Percentiles rank a stretch among this genome's conserved stretches.
These are phyloP conservation scores for Acleris holmiana DNA, from an alignment of 2,888 invertebrate species.

Conservation along the genomic window DNA sequence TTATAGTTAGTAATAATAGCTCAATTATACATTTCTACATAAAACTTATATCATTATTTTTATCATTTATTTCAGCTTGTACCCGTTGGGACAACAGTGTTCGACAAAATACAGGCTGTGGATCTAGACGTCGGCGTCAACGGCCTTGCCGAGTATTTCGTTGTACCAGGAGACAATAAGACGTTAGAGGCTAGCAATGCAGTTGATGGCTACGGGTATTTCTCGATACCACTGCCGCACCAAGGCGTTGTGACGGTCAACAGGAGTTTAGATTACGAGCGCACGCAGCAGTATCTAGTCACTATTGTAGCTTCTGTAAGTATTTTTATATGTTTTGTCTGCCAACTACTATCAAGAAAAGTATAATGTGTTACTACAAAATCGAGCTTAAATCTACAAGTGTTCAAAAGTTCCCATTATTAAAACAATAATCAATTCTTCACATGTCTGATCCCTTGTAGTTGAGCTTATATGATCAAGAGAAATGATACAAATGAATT, in stretches of 20 bases:
- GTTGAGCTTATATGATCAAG: too few relatives aligned
- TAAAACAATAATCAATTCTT: too few relatives aligned
- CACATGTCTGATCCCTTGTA: too few relatives aligned
- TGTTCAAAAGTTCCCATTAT: too few relatives aligned
- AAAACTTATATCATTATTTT: constrained; percentile 19
- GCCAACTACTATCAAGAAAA: too few relatives aligned
- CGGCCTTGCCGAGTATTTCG: constrained; percentile 93
- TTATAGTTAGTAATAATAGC: too few relatives aligned
- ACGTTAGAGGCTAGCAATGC: constrained; percentile 80
- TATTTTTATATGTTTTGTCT: constrained; percentile 45
- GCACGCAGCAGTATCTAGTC: constrained; percentile 93
- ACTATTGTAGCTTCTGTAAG: constrained; percentile 95
- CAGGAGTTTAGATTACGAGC: constrained; percentile 94
- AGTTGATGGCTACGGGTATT: constrained; percentile 91
- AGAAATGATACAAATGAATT: too few relatives aligned
- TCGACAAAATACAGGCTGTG: constrained; percentile 90
- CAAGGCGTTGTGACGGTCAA: constrained; percentile 95
- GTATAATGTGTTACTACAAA: too few relatives aligned
- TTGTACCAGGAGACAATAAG: constrained; percentile 86
- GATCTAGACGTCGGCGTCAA: constrained; percentile 95
- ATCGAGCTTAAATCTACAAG: too few relatives aligned
- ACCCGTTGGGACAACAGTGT: constrained; percentile 93
- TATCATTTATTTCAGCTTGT: constrained; percentile 86
- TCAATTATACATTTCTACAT: not conserved
- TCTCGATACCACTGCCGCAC: constrained; percentile 93